A percentile compares a stretch with the other conserved stretches of the same genome.
These are phyloP conservation scores for Scatophagus argus DNA, from an alignment of 2,113 vertebrate species.

Conservation along the genomic window DNA sequence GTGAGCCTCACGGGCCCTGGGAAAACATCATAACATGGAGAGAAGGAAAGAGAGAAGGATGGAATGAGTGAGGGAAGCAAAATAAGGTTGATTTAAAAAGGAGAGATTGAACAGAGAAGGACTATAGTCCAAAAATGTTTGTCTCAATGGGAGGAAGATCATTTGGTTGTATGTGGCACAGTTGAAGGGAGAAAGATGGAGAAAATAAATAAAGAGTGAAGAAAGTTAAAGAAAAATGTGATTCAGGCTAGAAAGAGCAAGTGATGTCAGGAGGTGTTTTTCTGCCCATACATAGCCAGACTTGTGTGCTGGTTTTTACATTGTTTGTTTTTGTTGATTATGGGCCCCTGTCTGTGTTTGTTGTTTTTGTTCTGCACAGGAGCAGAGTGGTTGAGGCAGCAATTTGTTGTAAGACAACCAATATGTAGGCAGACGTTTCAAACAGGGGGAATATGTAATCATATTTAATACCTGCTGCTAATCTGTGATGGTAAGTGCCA, in stretches of 20 bases:
- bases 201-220: neutral
- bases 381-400: slow-evolving; percentile 12
- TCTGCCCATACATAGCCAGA: neutral
- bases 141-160: neutral
- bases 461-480: slow-evolving; percentile 39
- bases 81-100: neutral
- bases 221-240: slow-evolving; percentile 8
- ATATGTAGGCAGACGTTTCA: slow-evolving; percentile 18
- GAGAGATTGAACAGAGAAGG: slow-evolving; percentile 13
- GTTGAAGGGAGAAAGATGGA: neutral
- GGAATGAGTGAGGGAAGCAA: slow-evolving; percentile 20
- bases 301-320: neutral
- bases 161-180: neutral
- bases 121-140: slow-evolving; percentile 4
- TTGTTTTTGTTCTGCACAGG: slow-evolving; percentile 1
- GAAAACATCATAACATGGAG: slow-evolving; percentile 54
- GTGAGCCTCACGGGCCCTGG: slow-evolving; percentile 47
- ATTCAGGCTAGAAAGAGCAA: neutral
- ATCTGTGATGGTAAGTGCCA: slow-evolving; percentile 7
- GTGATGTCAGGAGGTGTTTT: neutral
- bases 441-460: slow-evolving; percentile 22
- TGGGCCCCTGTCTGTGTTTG: slow-evolving; percentile 25
- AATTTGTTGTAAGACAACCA: slow-evolving; percentile 25
- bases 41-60: slow-evolving; percentile 15
- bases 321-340: slow-evolving; percentile 39